A percentile compares a stretch with the other conserved stretches of the same genome.
Conservation (phyloP, 92 coral and sea anemone genomes). For the Siderastrea radians region DNA sequence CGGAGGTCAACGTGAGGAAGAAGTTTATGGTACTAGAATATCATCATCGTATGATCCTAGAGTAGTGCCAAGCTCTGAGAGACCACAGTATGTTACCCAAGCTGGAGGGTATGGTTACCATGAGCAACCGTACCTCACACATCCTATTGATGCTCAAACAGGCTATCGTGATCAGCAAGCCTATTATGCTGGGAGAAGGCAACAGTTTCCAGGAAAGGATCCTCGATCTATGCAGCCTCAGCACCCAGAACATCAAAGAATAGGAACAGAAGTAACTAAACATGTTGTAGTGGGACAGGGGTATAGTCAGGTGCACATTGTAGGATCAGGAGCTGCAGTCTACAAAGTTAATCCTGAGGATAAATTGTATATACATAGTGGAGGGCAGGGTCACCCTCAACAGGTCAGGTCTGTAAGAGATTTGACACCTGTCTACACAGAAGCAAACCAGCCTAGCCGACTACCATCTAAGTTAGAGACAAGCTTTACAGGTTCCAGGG, state of each 20-base stretch:
- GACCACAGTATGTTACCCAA: conserved; percentile 10
- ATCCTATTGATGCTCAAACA: conserved; percentile 4
- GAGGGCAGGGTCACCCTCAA: conserved; percentile 10
- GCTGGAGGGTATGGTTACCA: not conserved
- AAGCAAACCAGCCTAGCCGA: not conserved
- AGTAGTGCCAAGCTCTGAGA: not conserved
- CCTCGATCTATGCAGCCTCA: not conserved
- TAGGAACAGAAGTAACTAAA: not conserved
- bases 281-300: conserved; percentile 36
- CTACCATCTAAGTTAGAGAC: not conserved
- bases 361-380: conserved; percentile 14
- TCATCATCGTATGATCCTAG: conserved; percentile 1
- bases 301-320: conserved; percentile 27
- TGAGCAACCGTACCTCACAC: not conserved
- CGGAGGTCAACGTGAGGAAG: not conserved
- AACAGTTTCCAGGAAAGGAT: not conserved
- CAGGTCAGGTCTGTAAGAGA: conserved; percentile 22
- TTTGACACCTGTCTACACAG: not conserved
- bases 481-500: conserved; percentile 1
- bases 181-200: not conserved
- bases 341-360: conserved; percentile 34
- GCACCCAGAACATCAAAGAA: conserved; percentile 15
- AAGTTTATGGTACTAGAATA: not conserved
- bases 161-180: conserved; percentile 6
- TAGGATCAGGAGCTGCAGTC: conserved; percentile 29